Conservation (phyloP, 2,888 invertebrate genomes). For the Thera britannica region DNA sequence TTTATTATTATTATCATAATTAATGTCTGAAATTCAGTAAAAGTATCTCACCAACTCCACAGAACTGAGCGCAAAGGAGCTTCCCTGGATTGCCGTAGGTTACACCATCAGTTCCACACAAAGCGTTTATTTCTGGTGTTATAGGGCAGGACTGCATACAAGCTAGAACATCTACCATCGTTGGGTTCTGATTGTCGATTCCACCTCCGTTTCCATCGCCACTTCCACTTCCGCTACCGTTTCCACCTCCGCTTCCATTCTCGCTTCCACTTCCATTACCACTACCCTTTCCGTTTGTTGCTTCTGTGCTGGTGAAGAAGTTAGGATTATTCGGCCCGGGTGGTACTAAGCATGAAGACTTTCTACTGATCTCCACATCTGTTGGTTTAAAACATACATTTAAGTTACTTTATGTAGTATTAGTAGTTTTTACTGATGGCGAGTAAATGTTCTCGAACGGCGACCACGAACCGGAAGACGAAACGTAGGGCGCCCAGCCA, state of each 20-base stretch:
- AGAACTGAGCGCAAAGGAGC: slow-evolving; percentile 66
- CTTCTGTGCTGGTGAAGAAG: slow-evolving; percentile 8
- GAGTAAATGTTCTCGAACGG: too few relatives aligned
- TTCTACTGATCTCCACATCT: slow-evolving; percentile 27
- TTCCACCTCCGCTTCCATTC: not conserved
- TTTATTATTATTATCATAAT: too few relatives aligned
- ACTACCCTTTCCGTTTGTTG: slow-evolving; percentile 10
- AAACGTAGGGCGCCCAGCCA: too few relatives aligned
- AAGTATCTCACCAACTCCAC: slow-evolving; percentile 66
- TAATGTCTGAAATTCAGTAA: not conserved
- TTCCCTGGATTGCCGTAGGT: slow-evolving; percentile 69
- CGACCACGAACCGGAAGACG: too few relatives aligned
- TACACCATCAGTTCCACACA: slow-evolving; percentile 71
- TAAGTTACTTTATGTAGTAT: too few relatives aligned
- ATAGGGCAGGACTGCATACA: slow-evolving; percentile 42
- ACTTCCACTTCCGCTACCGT: not conserved
- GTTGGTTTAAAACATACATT: not conserved
- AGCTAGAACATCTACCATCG: slow-evolving; percentile 20
- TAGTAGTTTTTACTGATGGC: too few relatives aligned
- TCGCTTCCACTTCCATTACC: slow-evolving; percentile 11
- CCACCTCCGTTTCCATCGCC: slow-evolving; percentile 1
- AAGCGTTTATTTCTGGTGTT: slow-evolving; percentile 73
- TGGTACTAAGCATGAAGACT: slow-evolving; percentile 19
- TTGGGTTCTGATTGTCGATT: slow-evolving; percentile 3
- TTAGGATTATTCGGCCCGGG: slow-evolving; percentile 20